A percentile compares a stretch with the other conserved stretches of the same genome.
Evolutionary conservation across 2,888 invertebrate genomes (phyloP).

Genomic region (Smittia aterrima): DNA sequence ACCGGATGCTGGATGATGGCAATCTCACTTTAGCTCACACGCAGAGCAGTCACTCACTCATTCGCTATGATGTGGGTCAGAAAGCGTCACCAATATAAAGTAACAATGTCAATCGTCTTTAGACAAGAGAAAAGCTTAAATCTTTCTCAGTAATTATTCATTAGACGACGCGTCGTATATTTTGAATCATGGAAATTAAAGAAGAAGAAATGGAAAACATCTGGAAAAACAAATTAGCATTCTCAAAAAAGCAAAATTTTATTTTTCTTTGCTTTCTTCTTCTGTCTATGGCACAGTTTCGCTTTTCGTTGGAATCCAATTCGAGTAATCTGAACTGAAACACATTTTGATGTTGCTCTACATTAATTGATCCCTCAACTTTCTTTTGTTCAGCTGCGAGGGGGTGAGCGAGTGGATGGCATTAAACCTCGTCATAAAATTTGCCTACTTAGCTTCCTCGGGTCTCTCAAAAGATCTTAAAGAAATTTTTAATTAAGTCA

Average conservation of each 20-base stretch:
- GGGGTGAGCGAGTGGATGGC: background rate
- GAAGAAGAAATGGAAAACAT: constrained; percentile 14
- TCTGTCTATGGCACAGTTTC: background rate
- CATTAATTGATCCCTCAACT: background rate
- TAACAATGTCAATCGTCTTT: too few species aligned
- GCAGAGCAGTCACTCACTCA: background rate
- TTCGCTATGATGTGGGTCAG: constrained; percentile 35
- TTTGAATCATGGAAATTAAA: too few species aligned
- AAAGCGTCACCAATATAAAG: background rate
- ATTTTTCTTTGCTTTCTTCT: background rate
- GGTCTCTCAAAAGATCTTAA: constrained; percentile 3
- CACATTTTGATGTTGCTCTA: background rate
- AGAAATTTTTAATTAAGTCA: constrained; percentile 37
- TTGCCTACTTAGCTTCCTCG: constrained; percentile 1
- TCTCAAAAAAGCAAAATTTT: background rate
- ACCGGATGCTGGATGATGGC: background rate
- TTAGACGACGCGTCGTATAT: too few species aligned
- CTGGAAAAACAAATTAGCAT: constrained; percentile 16
- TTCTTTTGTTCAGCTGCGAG: background rate
- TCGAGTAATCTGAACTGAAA: background rate
- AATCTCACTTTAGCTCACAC: background rate
- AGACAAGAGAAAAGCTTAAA: too few species aligned
- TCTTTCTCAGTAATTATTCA: too few species aligned
- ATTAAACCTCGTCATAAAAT: constrained; percentile 17
- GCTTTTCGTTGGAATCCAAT: background rate